Percentiles rank a stretch among this genome's conserved stretches.
Conservation (phyloP, 1,140 invertebrate species). For the Zaprionus nigranus region DNA sequence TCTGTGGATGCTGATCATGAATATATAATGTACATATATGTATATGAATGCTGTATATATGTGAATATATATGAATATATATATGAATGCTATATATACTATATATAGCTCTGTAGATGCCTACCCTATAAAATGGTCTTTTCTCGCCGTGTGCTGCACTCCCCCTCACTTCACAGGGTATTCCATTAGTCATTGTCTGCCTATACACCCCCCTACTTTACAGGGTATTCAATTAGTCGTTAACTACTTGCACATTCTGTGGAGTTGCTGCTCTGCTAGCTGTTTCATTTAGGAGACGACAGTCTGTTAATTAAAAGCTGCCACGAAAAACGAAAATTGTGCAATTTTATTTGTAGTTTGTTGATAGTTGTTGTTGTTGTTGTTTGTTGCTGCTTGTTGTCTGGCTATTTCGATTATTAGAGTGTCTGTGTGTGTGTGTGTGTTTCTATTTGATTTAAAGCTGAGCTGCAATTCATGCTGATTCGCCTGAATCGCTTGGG, state of each 20-base stretch:
- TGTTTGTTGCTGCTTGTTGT: background rate
- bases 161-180: background rate
- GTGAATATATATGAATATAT: background rate
- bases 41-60: no score
- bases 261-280: background rate
- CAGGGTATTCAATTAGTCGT: conserved; percentile 11
- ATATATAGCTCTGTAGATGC: background rate
- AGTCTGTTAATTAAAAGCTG: conserved; percentile 36
- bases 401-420: conserved; percentile 11
- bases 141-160: background rate
- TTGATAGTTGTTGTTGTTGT: background rate
- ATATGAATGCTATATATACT: background rate
- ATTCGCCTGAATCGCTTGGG: conserved; percentile 44
- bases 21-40: no score
- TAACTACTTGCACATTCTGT: background rate
- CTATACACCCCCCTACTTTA: background rate
- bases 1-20: no score
- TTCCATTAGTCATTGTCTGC: background rate
- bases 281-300: conserved; percentile 1
- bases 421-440: conserved; percentile 3
- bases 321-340: conserved; percentile 25
- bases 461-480: conserved; percentile 25
- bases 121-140: background rate
- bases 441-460: conserved; percentile 22
- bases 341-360: conserved; percentile 39